Percentiles rank a stretch among this genome's conserved stretches.
These are phyloP conservation scores for Rhinichthys klamathensis DNA, from an alignment of 2,113 vertebrate species.

Conservation along the genomic window DNA sequence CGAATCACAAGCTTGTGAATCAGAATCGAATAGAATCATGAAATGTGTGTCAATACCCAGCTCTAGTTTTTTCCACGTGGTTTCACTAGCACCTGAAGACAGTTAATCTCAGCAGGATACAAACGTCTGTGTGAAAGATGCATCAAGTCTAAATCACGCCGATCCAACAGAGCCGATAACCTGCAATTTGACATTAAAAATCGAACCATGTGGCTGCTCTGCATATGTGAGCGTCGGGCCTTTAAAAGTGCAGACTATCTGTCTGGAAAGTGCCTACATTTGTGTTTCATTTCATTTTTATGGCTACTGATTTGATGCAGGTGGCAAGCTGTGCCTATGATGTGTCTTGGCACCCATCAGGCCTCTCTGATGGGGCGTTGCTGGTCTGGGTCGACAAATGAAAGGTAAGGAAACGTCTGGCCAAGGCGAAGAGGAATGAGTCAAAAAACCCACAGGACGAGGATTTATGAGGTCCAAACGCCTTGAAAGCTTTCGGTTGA, in stretches of 20 bases:
- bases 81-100: not conserved
- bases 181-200: slow-evolving; percentile 48
- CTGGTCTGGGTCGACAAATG: not conserved
- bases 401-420: slow-evolving; percentile 9
- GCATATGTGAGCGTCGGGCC: not conserved
- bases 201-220: slow-evolving; percentile 59
- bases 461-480: not conserved
- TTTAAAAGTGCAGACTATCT: slow-evolving; percentile 55
- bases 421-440: not conserved
- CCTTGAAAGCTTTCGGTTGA: not conserved
- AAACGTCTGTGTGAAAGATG: not conserved
- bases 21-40: no score
- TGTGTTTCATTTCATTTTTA: slow-evolving; percentile 60
- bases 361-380: not conserved
- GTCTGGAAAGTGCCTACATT: slow-evolving; percentile 45
- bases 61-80: slow-evolving; percentile 29
- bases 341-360: slow-evolving; percentile 25
- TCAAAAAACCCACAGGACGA: not conserved
- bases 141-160: not conserved
- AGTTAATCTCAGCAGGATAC: not conserved
- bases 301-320: slow-evolving; percentile 66
- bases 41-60: no score
- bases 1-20: no score
- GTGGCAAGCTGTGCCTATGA: slow-evolving; percentile 56
- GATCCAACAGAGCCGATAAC: not conserved